phyloP scores from a whole-genome alignment of 2,113 vertebrate species.

The Taxidea taxus region DNA sequence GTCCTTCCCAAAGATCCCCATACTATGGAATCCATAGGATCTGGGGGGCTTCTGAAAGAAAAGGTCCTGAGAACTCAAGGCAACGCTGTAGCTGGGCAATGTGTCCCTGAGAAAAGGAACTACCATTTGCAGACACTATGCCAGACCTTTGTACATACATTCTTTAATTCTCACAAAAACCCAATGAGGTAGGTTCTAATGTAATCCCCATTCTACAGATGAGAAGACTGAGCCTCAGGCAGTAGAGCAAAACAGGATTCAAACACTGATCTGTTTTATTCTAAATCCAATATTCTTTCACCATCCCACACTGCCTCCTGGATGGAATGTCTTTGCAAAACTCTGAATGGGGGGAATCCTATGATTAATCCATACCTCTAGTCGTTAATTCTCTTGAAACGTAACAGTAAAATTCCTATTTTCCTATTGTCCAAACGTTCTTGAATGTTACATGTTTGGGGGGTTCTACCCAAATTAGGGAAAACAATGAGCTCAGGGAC shows the following conservation, averaged over 20 bases:
- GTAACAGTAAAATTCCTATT: background rate
- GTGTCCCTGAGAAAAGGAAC: background rate
- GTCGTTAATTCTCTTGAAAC: background rate
- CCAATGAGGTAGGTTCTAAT: background rate
- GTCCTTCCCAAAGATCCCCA: constrained; percentile 6
- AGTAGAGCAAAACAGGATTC: background rate
- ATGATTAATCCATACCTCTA: background rate
- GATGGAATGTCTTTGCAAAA: constrained; percentile 4
- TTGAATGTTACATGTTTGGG: background rate
- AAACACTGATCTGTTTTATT: background rate
- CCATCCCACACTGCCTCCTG: background rate
- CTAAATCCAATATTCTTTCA: background rate
- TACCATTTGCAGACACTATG: background rate
- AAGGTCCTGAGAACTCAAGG: constrained; percentile 3
- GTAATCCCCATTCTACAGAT: constrained; percentile 17
- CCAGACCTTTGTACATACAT: background rate
- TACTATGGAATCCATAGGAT: background rate
- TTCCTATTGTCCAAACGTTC: background rate
- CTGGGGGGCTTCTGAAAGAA: background rate
- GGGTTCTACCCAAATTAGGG: background rate
- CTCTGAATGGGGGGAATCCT: background rate
- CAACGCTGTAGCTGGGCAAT: background rate
- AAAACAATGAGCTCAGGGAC: constrained; percentile 16
- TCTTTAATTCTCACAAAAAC: background rate
- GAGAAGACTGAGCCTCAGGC: background rate